These are phyloP conservation scores for Antrozous pallidus DNA, from an alignment of 2,797 vertebrate species.

Conservation along the genomic window DNA sequence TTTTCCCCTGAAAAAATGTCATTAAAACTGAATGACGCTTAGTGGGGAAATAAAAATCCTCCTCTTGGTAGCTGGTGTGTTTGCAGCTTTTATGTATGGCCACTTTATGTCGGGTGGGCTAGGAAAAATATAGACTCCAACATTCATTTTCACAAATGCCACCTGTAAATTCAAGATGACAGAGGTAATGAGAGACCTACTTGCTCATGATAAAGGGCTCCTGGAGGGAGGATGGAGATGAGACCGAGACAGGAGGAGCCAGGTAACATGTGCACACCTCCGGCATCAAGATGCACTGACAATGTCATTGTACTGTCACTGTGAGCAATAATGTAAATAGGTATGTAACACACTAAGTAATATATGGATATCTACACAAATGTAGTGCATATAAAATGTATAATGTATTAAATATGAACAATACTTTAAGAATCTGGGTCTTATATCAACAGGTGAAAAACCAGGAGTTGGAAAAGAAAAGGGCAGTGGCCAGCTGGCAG, in stretches of 20 bases:
- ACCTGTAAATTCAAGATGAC: background rate
- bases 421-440: background rate
- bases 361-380: background rate
- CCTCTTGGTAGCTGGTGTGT: background rate
- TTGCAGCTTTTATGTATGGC: background rate
- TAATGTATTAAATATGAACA: background rate
- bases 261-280: accelerated
- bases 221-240: background rate
- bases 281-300: background rate
- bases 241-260: background rate
- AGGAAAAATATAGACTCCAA: background rate
- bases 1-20: background rate
- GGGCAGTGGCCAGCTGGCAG: background rate
- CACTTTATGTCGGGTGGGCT: background rate
- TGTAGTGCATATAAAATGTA: background rate
- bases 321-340: background rate
- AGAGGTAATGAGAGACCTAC: background rate
- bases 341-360: background rate
- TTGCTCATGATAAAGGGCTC: background rate
- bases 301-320: background rate
- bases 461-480: background rate
- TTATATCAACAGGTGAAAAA: background rate
- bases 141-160: background rate
- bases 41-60: background rate
- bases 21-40: background rate